Conservation (phyloP, 53 echinoderm and acorn worm genomes). For the Hippasteria phrygiana region DNA sequence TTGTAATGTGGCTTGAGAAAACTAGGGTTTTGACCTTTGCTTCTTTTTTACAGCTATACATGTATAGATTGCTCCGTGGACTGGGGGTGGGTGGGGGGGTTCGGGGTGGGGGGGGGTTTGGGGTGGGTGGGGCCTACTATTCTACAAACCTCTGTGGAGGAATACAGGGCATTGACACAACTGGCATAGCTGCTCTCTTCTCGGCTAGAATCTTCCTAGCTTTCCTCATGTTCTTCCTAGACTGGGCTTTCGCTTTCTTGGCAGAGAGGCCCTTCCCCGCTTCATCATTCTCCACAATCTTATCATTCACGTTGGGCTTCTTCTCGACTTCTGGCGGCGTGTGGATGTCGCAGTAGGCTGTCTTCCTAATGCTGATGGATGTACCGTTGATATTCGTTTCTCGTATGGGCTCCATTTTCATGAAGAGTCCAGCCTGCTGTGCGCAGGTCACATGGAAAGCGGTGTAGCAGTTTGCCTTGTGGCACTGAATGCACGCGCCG, state of each 20-base stretch:
- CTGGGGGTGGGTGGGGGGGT: too few relatives aligned
- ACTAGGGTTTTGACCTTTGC: too few relatives aligned
- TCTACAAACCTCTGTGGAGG: constrained; percentile 93
- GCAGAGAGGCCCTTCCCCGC: constrained; percentile 84
- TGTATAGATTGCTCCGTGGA: too few relatives aligned
- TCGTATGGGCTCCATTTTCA: constrained; percentile 99
- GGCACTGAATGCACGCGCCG: constrained; percentile 99
- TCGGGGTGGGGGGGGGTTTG: too few relatives aligned
- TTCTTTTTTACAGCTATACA: too few relatives aligned
- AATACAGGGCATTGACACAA: constrained; percentile 97
- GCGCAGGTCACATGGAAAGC: constrained; percentile 99
- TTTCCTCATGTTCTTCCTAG: constrained; percentile 98
- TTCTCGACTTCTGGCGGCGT: constrained; percentile 95
- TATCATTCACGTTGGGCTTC: constrained; percentile 82
- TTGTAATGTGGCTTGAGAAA: too few relatives aligned
- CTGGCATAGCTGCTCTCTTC: constrained; percentile 97
- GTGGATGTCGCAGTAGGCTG: constrained; percentile 98
- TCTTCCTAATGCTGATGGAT: constrained; percentile 95
- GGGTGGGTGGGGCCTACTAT: background rate
- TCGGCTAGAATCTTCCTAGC: constrained; percentile 98
- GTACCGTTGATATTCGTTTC: constrained; percentile 96
- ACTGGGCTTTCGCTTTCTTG: constrained; percentile 96
- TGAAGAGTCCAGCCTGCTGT: constrained; percentile 95
- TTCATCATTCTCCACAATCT: constrained; percentile 64
- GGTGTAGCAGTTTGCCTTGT: constrained; percentile 99